Evolutionary conservation across 2,797 vertebrate species (phyloP), one percentile per base, ranked within the genome.

Genomic region (Diplodus puntazzo): DNA sequence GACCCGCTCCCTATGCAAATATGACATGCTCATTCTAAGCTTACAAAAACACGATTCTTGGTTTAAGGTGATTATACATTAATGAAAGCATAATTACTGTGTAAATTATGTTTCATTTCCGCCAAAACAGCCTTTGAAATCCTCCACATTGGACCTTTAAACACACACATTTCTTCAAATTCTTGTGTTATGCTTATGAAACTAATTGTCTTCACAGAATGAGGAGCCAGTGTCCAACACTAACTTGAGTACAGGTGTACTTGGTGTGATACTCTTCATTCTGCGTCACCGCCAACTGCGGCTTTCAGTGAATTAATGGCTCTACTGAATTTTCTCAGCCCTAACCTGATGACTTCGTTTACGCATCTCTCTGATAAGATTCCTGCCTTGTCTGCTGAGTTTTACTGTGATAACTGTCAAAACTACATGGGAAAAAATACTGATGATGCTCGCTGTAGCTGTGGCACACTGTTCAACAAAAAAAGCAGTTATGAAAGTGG

Each of bases 371-470:
- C 25, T 34, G 54, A 64, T 43, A 72, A 58, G 62, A 42, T 73
- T 25, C 17, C 0, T 4, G 0, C 3, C 4, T 14, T 79, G 1
- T 64, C 0, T 17, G 46, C 12, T 27, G 57, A 63, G 34, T 79
- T 67, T 67, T 79, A 79, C 45, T 79, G 71, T 46, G 11, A 62
- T 0, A 0, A 0, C n/a, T 79, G 76, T 62, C 39, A 75, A 62
- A 75, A 11, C 8, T n/a, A 67, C 67, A 46, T 83, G n/a, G 76
- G 72, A 52, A 23, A 79, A 55, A 13, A 48, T 52, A 57, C 75
- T 20, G 39, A 7, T 46, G 25, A 34, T 49, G 9, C 4, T 13
- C 11, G 3, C 12, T 83, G 81, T 83, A 46, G 5, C 7, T 79
- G 71, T 48, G 39, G 11, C 11, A 34, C 30, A 5, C 20, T 17